phyloP scores from a whole-genome alignment of 2,888 invertebrate species.

The Odontocerum albicorne region DNA sequence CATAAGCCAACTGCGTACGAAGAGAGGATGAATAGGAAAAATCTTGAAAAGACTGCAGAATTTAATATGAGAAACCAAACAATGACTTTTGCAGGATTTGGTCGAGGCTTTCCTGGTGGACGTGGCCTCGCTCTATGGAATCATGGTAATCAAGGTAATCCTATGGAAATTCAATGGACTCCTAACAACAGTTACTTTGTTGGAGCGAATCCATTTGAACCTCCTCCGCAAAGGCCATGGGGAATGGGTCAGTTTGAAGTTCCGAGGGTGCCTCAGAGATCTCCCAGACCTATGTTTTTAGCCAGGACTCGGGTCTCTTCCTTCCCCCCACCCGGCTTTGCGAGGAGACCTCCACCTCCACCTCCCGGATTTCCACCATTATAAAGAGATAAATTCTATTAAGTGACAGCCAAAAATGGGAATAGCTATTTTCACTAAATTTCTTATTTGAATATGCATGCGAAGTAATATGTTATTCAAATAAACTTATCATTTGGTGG shows the following conservation, averaged over 20 bases:
- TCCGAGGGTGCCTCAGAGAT: constrained; percentile 25
- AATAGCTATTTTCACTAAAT: too few species aligned
- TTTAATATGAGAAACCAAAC: constrained; percentile 43
- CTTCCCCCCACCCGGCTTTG: constrained; percentile 31
- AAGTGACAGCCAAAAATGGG: too few species aligned
- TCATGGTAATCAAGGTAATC: constrained; percentile 1
- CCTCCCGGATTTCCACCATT: constrained; percentile 24
- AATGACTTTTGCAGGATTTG: neutral
- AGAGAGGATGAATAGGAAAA: constrained; percentile 47
- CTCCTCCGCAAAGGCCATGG: constrained; percentile 7
- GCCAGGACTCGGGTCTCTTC: constrained; percentile 35
- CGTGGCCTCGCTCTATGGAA: neutral
- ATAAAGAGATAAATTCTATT: neutral
- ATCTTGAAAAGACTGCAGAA: constrained; percentile 49
- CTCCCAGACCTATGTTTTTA: constrained; percentile 37
- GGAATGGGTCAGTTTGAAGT: constrained; percentile 6
- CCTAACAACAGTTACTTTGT: constrained; percentile 15
- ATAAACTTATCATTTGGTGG: too few species aligned
- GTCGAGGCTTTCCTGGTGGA: constrained; percentile 4
- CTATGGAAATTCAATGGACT: constrained; percentile 20
- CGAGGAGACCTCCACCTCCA: constrained; percentile 26
- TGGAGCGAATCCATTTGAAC: constrained; percentile 15
- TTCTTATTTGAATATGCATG: too few species aligned
- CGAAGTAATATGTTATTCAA: too few species aligned
- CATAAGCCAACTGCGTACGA: constrained; percentile 42